Evolutionary conservation across 2,888 invertebrate genomes (phyloP).

Genomic region (Lasioglossum figueresi): DNA sequence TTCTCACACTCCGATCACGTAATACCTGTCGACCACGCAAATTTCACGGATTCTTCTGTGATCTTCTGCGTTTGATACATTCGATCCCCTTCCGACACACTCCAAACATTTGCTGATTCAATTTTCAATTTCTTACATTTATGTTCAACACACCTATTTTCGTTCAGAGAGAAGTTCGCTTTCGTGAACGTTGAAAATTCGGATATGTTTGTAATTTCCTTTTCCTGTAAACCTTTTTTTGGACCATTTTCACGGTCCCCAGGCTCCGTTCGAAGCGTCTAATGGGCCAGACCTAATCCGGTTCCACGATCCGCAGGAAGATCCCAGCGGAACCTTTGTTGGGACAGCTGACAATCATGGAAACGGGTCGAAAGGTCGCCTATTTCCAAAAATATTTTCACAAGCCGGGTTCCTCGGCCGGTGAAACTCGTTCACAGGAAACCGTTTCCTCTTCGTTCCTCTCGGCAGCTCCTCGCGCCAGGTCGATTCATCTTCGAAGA

Average conservation of each 20-base stretch:
- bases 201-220: too few relatives aligned
- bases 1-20: constrained; percentile 42
- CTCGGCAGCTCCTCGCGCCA: constrained; percentile 9
- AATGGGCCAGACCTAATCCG: not conserved
- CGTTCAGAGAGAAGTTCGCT: not conserved
- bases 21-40: constrained; percentile 32
- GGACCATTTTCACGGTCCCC: not conserved
- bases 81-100: not conserved
- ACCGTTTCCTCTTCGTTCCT: constrained; percentile 23
- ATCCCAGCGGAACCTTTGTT: not conserved
- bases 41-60: constrained; percentile 30
- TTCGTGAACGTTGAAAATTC: not conserved
- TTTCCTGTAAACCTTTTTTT: not conserved
- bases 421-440: constrained; percentile 36
- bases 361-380: not conserved
- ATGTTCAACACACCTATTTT: too few relatives aligned
- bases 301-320: not conserved
- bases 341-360: not conserved
- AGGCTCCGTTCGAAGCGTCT: not conserved
- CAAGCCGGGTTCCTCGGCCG: not conserved
- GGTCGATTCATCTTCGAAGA: constrained; percentile 58
- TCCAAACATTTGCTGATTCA: not conserved
- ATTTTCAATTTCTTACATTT: not conserved
- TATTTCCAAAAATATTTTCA: constrained; percentile 26
- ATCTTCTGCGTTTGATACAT: not conserved